Base-by-base conservation (phyloP, 2,888 invertebrate species). In the Apoda limacodes region DNA sequence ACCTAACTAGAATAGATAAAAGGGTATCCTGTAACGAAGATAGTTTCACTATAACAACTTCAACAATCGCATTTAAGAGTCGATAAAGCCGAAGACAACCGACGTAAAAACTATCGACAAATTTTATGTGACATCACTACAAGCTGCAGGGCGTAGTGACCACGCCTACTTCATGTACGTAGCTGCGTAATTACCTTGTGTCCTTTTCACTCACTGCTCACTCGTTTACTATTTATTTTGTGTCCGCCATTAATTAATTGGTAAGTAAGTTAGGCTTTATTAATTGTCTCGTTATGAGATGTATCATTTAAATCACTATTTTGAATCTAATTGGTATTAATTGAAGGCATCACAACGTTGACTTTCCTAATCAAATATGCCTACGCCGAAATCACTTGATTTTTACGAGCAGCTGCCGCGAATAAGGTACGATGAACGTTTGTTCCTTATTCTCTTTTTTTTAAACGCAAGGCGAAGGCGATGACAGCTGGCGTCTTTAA, bases 401-500 rank as follows among this genome's bases (percentile, higher is more conserved):
- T n/a, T n/a, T n/a, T n/a, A n/a, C n/a, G 22, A 20, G 21, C 28
- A 28, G 28, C 28, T 28, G 28, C 21, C 21, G 13, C 5, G 9
- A 12, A 13, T 7, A 26, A 28, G 17, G 17, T 7, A 6, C 17
- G 28, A 28, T 28, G 13, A 14, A 21, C 13, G 28, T 20, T 10
- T n/a, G 21, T 21, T 14, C 9, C 21, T 28, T 28, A 10, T 21
- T 5, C n/a, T 7, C 7, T 17, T 50, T 49, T 46, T 37, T 30
- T 30, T 31, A 20, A 37, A 32, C 42, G 44, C 52, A 43, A 50
- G 52, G 50, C 61, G 70, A 43, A 50, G 52, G 50, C 61, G 70
- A 41, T 65, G 75, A 74, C 75, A 72, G 74, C 68, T 70, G 72
- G 52, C 41, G 47, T 43, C 48, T 43, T 43, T 72, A 69, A 65